Base-by-base conservation (phyloP, 2,888 invertebrate genomes). In the Clanis bilineata region DNA sequence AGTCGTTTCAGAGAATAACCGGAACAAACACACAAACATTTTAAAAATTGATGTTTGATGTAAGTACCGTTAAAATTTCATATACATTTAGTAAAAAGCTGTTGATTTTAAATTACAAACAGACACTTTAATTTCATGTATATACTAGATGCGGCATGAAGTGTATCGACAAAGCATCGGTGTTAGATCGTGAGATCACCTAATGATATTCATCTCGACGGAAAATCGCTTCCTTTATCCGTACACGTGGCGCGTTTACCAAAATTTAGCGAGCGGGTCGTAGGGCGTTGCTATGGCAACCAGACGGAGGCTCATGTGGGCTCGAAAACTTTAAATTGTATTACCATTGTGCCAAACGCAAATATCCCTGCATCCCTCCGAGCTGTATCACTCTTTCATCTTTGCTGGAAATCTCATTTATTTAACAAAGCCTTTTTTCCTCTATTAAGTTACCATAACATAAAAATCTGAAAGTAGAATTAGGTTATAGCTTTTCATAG, bases 291-390 rank as follows among this genome's bases (percentile, higher is more conserved):
- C 92, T 67, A 88, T 90, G 77, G 81, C 78, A 81, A 92, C 90
- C 75, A 81, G 83, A 78, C 82, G 76, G 66, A 88, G 87, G 84
- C 88, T 88, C 89, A 89, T 90, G 88, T 90, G 90, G 85, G 85
- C 82, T 84, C 78, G 79, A 82, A 86, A 88, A 90, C 89, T 91
- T 91, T 91, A 90, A 92, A 91, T 90, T 90, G 89, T 86, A 88
- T 90, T 90, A 86, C 83, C 81, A 79, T 70, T 74, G 79, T 77
- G 73, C 77, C 73, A 74, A 83, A 84, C 80, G 80, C 78, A 85
- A 83, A 87, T 85, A 82, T 83, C 81, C 84, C 76, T 73, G 70
- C 74, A 75, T 72, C 72, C 68, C 72, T 74, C 62, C 73, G 68
- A 67, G 64, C 62, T 64, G 73, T 77, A 81, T 81, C 79, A 81